phyloP scores from a whole-genome alignment of 2,797 vertebrate genomes.

The Pseudomugil gertrudae region DNA sequence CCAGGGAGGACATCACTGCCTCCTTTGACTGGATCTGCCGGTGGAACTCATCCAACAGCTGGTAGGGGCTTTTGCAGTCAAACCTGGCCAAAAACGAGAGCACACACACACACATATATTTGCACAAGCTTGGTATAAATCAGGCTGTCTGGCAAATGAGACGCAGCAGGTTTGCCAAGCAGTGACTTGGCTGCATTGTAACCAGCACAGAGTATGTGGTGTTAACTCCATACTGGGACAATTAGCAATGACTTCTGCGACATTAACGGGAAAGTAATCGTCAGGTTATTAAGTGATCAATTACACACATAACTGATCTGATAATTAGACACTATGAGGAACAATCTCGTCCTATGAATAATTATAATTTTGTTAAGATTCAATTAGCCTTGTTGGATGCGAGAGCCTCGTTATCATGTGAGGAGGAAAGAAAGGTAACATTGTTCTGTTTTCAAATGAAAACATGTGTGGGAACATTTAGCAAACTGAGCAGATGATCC shows the following conservation, averaged over 20 bases:
- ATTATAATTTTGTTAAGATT: constrained; percentile 70
- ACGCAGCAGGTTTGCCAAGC: constrained; percentile 31
- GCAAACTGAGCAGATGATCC: too few relatives aligned
- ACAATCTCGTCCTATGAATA: constrained; percentile 63
- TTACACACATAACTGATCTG: constrained; percentile 74
- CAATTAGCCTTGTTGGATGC: constrained; percentile 68
- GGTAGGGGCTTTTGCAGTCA: constrained; percentile 84
- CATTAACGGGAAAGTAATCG: constrained; percentile 77
- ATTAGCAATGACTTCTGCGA: constrained; percentile 64
- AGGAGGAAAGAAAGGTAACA: constrained; percentile 47
- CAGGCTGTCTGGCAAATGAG: constrained; percentile 40
- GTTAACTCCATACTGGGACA: constrained; percentile 34
- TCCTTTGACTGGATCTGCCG: constrained; percentile 88
- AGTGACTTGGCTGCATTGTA: constrained; percentile 36
- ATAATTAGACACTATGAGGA: constrained; percentile 68
- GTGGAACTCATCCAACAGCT: constrained; percentile 85
- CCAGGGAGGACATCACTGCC: constrained; percentile 85
- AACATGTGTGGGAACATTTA: not conserved
- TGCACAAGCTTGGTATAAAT: constrained; percentile 14
- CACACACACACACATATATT: constrained; percentile 20
- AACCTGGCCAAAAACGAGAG: constrained; percentile 79
- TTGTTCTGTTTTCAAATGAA: constrained; percentile 4
- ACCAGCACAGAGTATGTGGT: constrained; percentile 29
- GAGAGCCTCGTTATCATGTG: constrained; percentile 29
- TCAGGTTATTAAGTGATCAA: constrained; percentile 70